phyloP scores from a whole-genome alignment of 2,113 vertebrate genomes.

The Shinisaurus crocodilurus region DNA sequence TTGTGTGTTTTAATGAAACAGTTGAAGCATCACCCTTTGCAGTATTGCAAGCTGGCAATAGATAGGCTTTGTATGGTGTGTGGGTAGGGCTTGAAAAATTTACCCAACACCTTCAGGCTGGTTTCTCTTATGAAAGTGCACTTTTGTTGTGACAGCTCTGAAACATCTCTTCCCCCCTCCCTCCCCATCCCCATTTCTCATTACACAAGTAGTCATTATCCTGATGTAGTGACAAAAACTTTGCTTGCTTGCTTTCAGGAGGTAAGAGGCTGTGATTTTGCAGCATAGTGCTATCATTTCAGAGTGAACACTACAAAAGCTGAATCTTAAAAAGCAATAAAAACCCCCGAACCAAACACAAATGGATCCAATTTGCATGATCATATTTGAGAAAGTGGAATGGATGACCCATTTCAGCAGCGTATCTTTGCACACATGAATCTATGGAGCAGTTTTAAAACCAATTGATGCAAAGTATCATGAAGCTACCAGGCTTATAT shows the following conservation, averaged over 20 bases:
- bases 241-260: constrained; percentile 14
- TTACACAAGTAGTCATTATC: neutral
- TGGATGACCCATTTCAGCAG: neutral
- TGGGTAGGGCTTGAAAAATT: constrained; percentile 15
- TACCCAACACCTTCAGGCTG: neutral
- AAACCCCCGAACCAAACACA: no score
- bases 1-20: constrained; percentile 1
- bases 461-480: neutral
- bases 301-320: neutral
- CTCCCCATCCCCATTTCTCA: neutral
- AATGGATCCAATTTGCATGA: neutral
- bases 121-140: neutral
- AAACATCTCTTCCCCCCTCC: neutral
- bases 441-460: neutral
- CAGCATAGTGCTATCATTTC: neutral
- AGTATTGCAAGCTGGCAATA: neutral
- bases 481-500: neutral
- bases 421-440: neutral
- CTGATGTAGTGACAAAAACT: neutral
- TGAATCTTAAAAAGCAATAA: neutral
- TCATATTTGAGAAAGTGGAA: neutral
- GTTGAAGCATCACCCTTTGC: constrained; percentile 13
- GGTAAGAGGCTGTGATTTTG: neutral
- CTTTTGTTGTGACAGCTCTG: neutral
- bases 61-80: neutral